These are phyloP conservation scores for Hylyphantes graminicola DNA, from an alignment of 1,140 invertebrate genomes.

Conservation along the genomic window DNA sequence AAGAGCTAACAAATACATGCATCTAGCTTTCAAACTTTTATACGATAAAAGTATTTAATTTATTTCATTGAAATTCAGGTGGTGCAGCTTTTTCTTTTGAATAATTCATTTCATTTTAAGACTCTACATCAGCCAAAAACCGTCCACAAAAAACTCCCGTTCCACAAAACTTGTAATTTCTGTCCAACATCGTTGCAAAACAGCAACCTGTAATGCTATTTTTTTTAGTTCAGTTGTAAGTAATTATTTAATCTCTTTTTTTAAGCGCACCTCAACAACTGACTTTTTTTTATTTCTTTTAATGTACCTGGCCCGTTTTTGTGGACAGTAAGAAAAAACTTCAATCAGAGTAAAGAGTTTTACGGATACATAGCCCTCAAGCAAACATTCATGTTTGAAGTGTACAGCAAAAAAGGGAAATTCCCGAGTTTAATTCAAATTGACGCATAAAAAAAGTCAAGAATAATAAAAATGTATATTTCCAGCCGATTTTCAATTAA, in stretches of 20 bases:
- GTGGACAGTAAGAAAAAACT: slow-evolving; percentile 13
- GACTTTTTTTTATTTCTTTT: not conserved
- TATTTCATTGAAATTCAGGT: no score
- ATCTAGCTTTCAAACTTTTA: no score
- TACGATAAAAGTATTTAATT: no score
- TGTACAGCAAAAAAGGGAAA: slow-evolving; percentile 14
- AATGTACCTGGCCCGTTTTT: slow-evolving; percentile 4
- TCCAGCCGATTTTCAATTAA: slow-evolving; percentile 35
- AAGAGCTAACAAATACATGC: no score
- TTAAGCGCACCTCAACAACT: slow-evolving; percentile 10
- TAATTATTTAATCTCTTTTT: slow-evolving; percentile 31
- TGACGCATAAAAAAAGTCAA: not conserved
- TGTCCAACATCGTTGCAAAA: no score
- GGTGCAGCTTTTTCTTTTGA: no score
- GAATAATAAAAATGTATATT: slow-evolving; percentile 5
- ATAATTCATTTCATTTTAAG: no score
- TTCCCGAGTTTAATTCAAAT: slow-evolving; percentile 27
- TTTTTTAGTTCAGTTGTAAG: slow-evolving; percentile 9
- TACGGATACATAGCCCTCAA: slow-evolving; percentile 13
- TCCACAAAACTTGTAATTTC: no score
- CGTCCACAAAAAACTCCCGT: no score
- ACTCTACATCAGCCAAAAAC: no score
- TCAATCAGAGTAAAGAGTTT: slow-evolving; percentile 31
- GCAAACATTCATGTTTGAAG: slow-evolving; percentile 12
- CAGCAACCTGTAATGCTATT: not conserved